phyloP scores from a whole-genome alignment of 2,113 vertebrate species.

The Burhinus oedicnemus region DNA sequence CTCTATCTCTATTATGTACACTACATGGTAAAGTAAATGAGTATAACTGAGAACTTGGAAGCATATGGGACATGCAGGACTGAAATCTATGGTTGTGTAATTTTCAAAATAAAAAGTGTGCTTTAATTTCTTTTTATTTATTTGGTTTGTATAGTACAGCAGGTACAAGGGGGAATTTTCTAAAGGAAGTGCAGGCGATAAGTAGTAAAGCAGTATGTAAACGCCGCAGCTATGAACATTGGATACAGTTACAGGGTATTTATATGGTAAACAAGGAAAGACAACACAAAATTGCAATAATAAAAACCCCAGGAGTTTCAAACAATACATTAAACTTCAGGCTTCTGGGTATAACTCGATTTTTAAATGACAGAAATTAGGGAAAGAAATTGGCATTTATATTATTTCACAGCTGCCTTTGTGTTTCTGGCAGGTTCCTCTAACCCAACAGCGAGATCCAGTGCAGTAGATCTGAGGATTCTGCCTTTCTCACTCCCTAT shows the following conservation, averaged over 20 bases:
- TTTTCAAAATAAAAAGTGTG: neutral
- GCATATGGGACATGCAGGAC: neutral
- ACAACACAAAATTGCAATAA: neutral
- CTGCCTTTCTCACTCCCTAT: neutral
- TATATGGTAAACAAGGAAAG: neutral
- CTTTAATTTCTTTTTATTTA: neutral
- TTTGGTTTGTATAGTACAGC: neutral
- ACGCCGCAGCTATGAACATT: neutral
- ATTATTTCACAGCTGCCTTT: neutral
- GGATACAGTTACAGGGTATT: neutral
- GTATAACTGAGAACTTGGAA: neutral
- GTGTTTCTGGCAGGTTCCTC: neutral
- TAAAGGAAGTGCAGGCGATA: neutral
- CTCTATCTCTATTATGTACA: accelerated
- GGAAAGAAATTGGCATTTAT: neutral
- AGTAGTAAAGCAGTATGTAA: neutral
- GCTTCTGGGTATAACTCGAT: neutral
- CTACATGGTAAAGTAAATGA: neutral
- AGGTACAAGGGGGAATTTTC: neutral
- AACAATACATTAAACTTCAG: neutral
- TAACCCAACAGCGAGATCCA: neutral
- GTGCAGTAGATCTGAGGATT: neutral
- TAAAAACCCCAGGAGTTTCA: neutral
- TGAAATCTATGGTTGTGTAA: neutral
- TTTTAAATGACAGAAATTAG: neutral